Conservation (phyloP, 2,797 vertebrate species). For the Leptatherina wallacei region DNA sequence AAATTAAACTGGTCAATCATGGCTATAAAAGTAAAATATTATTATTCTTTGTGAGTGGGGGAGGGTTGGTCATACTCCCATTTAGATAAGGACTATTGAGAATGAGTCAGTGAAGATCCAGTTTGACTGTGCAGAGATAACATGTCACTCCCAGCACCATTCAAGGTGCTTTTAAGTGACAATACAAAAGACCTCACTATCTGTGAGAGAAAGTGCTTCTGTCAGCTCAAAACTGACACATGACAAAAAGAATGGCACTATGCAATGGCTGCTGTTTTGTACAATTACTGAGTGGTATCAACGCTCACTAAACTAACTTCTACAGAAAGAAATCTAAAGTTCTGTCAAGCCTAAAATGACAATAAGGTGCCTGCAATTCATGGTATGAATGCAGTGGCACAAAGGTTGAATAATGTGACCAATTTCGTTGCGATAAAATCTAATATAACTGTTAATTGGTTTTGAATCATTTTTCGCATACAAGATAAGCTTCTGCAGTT, state of each 20-base stretch:
- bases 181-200: slow-evolving; percentile 69
- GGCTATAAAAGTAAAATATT: slow-evolving; percentile 58
- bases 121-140: slow-evolving; percentile 67
- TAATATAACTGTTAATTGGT: not conserved
- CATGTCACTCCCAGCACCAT: slow-evolving; percentile 58
- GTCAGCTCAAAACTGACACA: slow-evolving; percentile 77
- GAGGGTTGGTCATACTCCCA: slow-evolving; percentile 40
- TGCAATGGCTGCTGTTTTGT: slow-evolving; percentile 54
- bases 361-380: slow-evolving; percentile 4
- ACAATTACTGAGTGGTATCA: slow-evolving; percentile 28
- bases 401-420: not conserved
- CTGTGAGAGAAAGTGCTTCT: slow-evolving; percentile 68
- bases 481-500: not conserved
- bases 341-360: slow-evolving; percentile 29
- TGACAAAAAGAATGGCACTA: slow-evolving; percentile 48
- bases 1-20: slow-evolving; percentile 61
- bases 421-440: not conserved
- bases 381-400: not conserved
- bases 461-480: not conserved
- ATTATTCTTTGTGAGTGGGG: slow-evolving; percentile 56
- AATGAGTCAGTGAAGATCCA: slow-evolving; percentile 51
- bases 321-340: slow-evolving; percentile 43
- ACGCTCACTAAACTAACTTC: slow-evolving; percentile 41
- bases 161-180: slow-evolving; percentile 71
- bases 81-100: slow-evolving; percentile 54